These are phyloP conservation scores for Gasterosteus aculeatus DNA, from an alignment of 2,113 vertebrate species.

Conservation along the genomic window DNA sequence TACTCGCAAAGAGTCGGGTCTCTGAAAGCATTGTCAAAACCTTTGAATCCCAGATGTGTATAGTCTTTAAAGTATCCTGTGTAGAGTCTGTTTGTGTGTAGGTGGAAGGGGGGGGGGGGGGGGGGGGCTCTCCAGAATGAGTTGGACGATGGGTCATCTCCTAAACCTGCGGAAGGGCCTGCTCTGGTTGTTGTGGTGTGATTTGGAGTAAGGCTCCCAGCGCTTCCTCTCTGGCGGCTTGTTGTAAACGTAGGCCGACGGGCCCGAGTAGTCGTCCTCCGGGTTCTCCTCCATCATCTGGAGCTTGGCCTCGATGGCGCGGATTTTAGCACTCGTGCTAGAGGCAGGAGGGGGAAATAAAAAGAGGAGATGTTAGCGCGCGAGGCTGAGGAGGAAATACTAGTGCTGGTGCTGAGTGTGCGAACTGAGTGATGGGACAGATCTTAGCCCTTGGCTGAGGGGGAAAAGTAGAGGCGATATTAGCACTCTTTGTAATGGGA, in stretches of 20 bases:
- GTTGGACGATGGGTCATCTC: constrained; percentile 78
- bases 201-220: constrained; percentile 88
- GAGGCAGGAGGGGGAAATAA: constrained; percentile 51
- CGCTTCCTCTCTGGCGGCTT: constrained; percentile 94
- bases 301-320: constrained; percentile 98
- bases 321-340: constrained; percentile 96
- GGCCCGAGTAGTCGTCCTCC: constrained; percentile 88
- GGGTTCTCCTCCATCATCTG: constrained; percentile 99
- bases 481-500: constrained; percentile 14
- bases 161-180: constrained; percentile 81
- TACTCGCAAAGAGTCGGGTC: constrained; percentile 14
- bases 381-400: constrained; percentile 33
- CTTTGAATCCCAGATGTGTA: constrained; percentile 38
- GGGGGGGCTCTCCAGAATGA: constrained; percentile 30
- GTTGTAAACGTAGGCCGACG: constrained; percentile 93
- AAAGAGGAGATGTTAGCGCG: constrained; percentile 21
- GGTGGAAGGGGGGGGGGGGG: constrained; percentile 10
- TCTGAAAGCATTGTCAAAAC: constrained; percentile 8
- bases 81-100: constrained; percentile 49
- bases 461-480: constrained; percentile 14
- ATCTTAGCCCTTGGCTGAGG: constrained; percentile 10
- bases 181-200: constrained; percentile 77
- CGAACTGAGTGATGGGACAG: constrained; percentile 40
- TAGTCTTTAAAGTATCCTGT: constrained; percentile 33
- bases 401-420: constrained; percentile 16